Conservation (phyloP, 1,140 invertebrate genomes). For the Drosophila kikkawai region DNA sequence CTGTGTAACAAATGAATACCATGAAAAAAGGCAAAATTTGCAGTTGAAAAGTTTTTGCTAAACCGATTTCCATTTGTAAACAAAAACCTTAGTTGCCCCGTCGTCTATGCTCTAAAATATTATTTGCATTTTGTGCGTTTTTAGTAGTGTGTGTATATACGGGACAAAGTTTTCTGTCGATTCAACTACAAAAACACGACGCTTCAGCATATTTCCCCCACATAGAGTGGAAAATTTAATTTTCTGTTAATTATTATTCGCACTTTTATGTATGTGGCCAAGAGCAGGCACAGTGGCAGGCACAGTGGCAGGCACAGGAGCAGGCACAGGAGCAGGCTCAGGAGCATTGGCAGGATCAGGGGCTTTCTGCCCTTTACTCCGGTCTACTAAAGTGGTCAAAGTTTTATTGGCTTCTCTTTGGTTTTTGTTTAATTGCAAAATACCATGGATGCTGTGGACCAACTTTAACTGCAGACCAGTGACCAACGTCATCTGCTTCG, state of each 20-base stretch:
- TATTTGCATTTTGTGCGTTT: conserved; percentile 42
- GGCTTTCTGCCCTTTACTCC: conserved; percentile 21
- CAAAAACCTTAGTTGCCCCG: conserved; percentile 25
- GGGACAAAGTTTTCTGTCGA: conserved; percentile 22
- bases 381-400: conserved; percentile 52
- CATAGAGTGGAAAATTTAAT: conserved; percentile 54
- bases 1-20: conserved; percentile 1
- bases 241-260: conserved; percentile 64
- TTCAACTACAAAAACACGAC: conserved; percentile 23
- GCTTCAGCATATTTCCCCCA: conserved; percentile 38
- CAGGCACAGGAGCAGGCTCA: too few species aligned
- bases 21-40: conserved; percentile 3
- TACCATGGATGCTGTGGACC: conserved; percentile 51
- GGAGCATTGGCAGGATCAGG: conserved; percentile 1
- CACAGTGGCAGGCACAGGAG: background rate
- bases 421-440: conserved; percentile 65
- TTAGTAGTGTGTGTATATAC: background rate
- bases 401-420: conserved; percentile 64
- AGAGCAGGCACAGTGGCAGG: background rate
- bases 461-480: conserved; percentile 57
- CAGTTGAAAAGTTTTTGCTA: conserved; percentile 37
- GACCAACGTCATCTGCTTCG: conserved; percentile 50
- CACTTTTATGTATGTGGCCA: conserved; percentile 28
- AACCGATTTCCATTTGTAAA: conserved; percentile 44
- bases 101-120: conserved; percentile 30